A percentile compares a stretch with the other conserved stretches of the same genome.
Conservation (phyloP, 2,797 vertebrate species). For the Halcyon smyrnensis region DNA sequence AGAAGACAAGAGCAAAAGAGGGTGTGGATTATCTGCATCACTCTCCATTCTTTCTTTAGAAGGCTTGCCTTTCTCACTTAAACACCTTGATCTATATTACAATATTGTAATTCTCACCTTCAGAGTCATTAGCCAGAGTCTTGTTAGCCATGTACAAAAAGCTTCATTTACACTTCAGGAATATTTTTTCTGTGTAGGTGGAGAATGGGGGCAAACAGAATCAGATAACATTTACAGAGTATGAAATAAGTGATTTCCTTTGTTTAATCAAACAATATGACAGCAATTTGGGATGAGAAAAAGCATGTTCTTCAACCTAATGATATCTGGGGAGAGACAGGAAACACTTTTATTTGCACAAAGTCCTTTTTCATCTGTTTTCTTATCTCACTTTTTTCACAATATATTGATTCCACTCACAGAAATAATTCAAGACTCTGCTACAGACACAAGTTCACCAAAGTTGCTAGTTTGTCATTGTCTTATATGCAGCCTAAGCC, state of each 20-base stretch:
- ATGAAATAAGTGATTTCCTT: background rate
- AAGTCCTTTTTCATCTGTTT: background rate
- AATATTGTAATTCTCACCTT: background rate
- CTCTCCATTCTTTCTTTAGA: background rate
- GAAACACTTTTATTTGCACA: background rate
- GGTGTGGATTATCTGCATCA: background rate
- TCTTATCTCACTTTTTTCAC: background rate
- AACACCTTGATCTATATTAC: background rate
- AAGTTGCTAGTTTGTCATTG: background rate
- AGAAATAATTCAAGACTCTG: background rate
- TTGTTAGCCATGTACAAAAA: conserved; percentile 15
- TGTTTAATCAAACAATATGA: background rate
- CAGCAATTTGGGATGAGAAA: background rate
- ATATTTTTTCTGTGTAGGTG: background rate
- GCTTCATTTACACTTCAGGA: background rate
- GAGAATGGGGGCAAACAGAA: background rate
- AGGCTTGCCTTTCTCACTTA: background rate
- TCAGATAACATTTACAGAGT: background rate
- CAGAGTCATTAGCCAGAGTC: background rate
- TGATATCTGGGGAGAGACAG: background rate
- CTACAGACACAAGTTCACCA: background rate
- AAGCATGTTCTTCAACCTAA: background rate
- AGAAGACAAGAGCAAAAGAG: background rate
- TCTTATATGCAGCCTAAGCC: background rate
- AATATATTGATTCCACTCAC: background rate